Evolutionary conservation across 2,888 invertebrate genomes (phyloP).

Genomic region (Allophyes oxyacanthae): DNA sequence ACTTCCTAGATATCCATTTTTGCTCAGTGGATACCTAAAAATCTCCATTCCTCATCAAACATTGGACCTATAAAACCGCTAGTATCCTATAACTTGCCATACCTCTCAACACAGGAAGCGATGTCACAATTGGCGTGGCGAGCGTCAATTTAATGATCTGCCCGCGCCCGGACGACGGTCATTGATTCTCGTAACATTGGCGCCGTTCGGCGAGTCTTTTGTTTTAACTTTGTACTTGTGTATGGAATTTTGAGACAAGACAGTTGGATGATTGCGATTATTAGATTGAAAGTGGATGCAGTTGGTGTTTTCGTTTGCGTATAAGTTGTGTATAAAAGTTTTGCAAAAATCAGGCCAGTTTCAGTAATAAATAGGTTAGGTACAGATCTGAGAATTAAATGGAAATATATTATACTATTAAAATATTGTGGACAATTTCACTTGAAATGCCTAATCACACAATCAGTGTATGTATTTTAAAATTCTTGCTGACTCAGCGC

Average conservation of each 20-base stretch:
- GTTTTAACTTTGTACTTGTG: slow-evolving; percentile 60
- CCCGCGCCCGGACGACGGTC: slow-evolving; percentile 84
- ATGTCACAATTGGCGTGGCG: slow-evolving; percentile 85
- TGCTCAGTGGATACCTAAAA: too few relatives aligned
- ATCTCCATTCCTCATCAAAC: background rate
- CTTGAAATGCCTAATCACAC: too few relatives aligned
- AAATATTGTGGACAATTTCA: too few relatives aligned
- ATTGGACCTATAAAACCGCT: slow-evolving; percentile 32
- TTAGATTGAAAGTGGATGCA: background rate
- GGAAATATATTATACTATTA: too few relatives aligned
- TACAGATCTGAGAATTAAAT: too few relatives aligned
- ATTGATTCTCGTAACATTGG: slow-evolving; percentile 83
- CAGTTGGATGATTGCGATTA: background rate
- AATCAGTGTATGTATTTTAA: too few relatives aligned
- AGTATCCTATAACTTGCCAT: slow-evolving; percentile 57
- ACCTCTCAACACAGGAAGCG: slow-evolving; percentile 78
- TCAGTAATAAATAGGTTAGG: too few relatives aligned
- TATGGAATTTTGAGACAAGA: slow-evolving; percentile 7
- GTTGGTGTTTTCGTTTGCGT: background rate
- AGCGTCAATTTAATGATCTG: slow-evolving; percentile 83
- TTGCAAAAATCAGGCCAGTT: too few relatives aligned
- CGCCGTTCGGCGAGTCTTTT: slow-evolving; percentile 76
- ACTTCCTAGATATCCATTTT: too few relatives aligned
- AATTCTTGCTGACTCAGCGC: too few relatives aligned
- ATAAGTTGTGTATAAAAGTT: too few relatives aligned